These are phyloP conservation scores for Craniophora ligustri DNA, from an alignment of 2,888 invertebrate genomes.

Conservation along the genomic window DNA sequence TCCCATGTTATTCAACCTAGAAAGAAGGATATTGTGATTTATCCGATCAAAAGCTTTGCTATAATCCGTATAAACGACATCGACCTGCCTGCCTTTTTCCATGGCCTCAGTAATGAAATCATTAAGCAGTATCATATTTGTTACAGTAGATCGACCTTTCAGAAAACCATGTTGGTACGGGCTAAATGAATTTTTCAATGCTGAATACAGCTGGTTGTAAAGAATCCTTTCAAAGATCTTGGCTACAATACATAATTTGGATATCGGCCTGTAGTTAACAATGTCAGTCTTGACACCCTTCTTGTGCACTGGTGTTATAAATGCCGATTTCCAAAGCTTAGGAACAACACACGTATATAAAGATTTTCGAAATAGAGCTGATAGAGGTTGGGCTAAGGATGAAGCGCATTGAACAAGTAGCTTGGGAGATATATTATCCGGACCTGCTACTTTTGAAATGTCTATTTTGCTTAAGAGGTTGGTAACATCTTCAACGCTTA, in stretches of 20 bases:
- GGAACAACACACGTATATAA: background rate
- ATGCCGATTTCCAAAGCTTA: background rate
- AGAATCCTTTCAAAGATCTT: constrained; percentile 8
- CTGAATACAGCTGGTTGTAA: background rate
- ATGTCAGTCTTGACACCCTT: constrained; percentile 6
- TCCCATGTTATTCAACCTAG: background rate
- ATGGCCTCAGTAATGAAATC: constrained; percentile 2
- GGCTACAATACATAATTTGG: constrained; percentile 10
- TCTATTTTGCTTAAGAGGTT: background rate
- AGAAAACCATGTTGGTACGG: constrained; percentile 10
- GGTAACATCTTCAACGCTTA: background rate
- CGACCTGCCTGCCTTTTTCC: constrained; percentile 1
- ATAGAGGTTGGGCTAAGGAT: background rate
- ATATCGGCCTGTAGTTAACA: constrained; percentile 7
- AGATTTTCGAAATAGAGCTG: background rate
- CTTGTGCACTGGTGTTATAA: background rate
- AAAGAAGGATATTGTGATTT: background rate
- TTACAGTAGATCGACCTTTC: constrained; percentile 3
- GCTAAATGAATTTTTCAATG: background rate
- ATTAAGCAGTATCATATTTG: constrained; percentile 1
- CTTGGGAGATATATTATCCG: constrained; percentile 4
- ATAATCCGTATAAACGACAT: constrained; percentile 11
- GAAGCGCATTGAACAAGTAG: constrained; percentile 2
- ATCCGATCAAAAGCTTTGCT: constrained; percentile 14
- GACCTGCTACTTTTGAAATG: constrained; percentile 1